phyloP scores from a whole-genome alignment of 2,888 invertebrate genomes.

The Rotaria magnacalcarata region DNA sequence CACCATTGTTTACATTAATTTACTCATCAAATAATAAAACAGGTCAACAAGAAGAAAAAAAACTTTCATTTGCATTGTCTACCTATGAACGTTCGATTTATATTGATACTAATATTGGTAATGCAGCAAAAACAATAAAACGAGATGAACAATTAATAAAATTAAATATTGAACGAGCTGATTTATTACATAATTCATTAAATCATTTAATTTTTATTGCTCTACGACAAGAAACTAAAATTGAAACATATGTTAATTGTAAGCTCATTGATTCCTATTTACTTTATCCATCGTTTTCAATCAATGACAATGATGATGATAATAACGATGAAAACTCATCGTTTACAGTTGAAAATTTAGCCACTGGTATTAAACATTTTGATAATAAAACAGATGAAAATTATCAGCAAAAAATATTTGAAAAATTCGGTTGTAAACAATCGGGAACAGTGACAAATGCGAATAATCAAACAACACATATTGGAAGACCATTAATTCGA shows the following conservation, averaged over 20 bases:
- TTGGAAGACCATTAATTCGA: not conserved
- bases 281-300: not conserved
- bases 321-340: not conserved
- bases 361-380: not conserved
- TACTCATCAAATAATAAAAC: not conserved
- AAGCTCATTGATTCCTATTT: slow-evolving; percentile 28
- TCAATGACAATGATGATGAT: not conserved
- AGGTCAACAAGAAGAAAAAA: not conserved
- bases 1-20: slow-evolving; percentile 21
- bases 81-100: not conserved
- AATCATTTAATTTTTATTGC: slow-evolving; percentile 10
- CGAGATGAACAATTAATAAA: not conserved
- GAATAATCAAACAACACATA: not conserved
- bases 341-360: not conserved
- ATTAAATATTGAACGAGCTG: slow-evolving; percentile 34
- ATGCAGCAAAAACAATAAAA: not conserved
- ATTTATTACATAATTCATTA: not conserved
- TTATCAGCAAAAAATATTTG: not conserved
- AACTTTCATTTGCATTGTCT: not conserved
- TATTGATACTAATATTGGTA: not conserved
- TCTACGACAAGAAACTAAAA: not conserved
- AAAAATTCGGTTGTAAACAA: not conserved
- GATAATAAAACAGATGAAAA: not conserved
- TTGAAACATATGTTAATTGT: slow-evolving; percentile 33
- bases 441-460: too few relatives aligned